Base-by-base conservation (phyloP, 2,797 vertebrate species). In the Ctenosaura bakeri region DNA sequence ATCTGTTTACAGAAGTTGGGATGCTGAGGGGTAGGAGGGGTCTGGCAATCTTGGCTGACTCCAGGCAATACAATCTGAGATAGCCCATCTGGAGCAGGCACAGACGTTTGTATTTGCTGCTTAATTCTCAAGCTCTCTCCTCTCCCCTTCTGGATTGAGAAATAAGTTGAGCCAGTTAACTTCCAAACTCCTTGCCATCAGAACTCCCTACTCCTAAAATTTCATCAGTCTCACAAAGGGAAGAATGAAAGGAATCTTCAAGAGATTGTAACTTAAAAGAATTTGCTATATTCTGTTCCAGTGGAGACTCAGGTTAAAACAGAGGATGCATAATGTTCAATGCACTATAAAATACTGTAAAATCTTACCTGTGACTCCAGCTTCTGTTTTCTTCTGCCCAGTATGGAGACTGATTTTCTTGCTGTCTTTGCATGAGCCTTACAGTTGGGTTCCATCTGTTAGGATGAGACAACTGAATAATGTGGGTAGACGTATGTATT, bases 341-440 rank as follows among this genome's bases (percentile, higher is more conserved):
- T 38, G 9, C 54, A 4, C 69, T 74, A 52, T 32, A 77, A 16
- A 76, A 86, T 14, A 52, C 7, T 50, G 10, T 62, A 62, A 79
- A 64, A n/a, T 79, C 66, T 35, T 87, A 18, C 10, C 32, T 79
- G 29, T 42, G 29, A 20, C 14, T 74, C 12, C 13, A 77, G 35
- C 26, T 46, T 13, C 20, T 20, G 22, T 77, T 38, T 5, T 26
- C 52, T 24, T 92, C 59, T 89, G 69, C 73, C 66, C 92, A 92
- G 92, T 88, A 6, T n/a, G n/a, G 50, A 92, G 4, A 81, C 24
- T 85, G 83, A 91, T 92, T 94, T 85, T 77, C 88, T 92, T 46
- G 4, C 3, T 66, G 22, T 9, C 59, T 20, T n/a, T 52, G 54
- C n/a, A 46, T 77, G 2, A 77, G 29, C 29, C 29, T 38, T 24